phyloP scores from a whole-genome alignment of 1,140 invertebrate genomes.

The Myzus persicae region DNA sequence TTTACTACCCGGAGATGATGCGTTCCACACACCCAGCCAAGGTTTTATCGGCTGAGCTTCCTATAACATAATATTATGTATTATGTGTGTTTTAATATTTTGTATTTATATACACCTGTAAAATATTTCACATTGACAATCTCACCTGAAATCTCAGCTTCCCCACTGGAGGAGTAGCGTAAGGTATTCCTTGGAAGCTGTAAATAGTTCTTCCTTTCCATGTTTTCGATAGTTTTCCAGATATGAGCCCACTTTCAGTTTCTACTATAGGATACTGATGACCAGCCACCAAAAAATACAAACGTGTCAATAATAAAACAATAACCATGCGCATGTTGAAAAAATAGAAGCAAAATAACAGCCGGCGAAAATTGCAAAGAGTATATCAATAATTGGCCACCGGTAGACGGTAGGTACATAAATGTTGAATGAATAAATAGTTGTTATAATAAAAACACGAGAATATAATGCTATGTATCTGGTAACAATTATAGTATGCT shows the following conservation, averaged over 20 bases:
- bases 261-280: neutral
- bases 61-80: slow-evolving; percentile 37
- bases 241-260: slow-evolving; percentile 32
- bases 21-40: slow-evolving; percentile 59
- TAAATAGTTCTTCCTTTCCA: slow-evolving; percentile 52
- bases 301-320: neutral
- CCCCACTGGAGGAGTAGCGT: slow-evolving; percentile 67
- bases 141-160: slow-evolving; percentile 63
- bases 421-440: neutral
- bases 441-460: neutral
- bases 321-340: neutral
- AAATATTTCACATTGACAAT: neutral
- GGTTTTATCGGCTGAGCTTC: slow-evolving; percentile 58
- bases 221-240: slow-evolving; percentile 25
- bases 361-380: neutral
- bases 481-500: neutral
- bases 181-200: slow-evolving; percentile 65
- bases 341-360: neutral
- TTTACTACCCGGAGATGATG: slow-evolving; percentile 16
- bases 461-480: neutral
- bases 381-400: neutral
- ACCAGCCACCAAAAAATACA: neutral
- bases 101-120: neutral
- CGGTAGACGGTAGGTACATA: neutral
- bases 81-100: neutral